Conservation (phyloP, 2,113 vertebrate species). For the Burhinus oedicnemus region DNA sequence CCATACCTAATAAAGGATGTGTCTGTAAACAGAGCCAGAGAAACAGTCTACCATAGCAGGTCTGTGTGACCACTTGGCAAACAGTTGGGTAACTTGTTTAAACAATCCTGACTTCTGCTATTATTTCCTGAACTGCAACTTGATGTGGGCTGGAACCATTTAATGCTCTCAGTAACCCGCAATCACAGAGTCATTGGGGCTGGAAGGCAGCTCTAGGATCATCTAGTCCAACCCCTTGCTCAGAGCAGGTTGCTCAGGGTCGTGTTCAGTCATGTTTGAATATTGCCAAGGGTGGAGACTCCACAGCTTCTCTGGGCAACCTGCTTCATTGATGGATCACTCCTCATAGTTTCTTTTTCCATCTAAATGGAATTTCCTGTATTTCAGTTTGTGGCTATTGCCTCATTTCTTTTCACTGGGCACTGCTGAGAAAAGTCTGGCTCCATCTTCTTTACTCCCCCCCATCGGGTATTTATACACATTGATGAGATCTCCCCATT, state of each 20-base stretch:
- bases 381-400: background rate
- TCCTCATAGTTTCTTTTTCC: background rate
- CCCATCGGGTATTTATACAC: fast-evolving
- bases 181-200: background rate
- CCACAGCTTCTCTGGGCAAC: background rate
- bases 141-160: background rate
- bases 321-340: background rate
- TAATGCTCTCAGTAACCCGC: background rate
- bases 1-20: background rate
- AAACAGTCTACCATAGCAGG: background rate
- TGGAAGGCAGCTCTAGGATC: background rate
- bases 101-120: constrained; percentile 14
- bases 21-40: background rate
- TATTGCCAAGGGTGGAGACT: background rate
- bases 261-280: background rate
- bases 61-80: background rate
- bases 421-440: background rate
- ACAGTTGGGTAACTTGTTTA: constrained; percentile 11
- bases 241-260: background rate
- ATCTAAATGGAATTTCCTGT: background rate
- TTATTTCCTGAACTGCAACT: constrained; percentile 17
- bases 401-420: background rate
- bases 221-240: background rate
- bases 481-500: background rate
- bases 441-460: background rate